Conservation (phyloP, 2,113 vertebrate species). For the Macrotis lagotis region DNA sequence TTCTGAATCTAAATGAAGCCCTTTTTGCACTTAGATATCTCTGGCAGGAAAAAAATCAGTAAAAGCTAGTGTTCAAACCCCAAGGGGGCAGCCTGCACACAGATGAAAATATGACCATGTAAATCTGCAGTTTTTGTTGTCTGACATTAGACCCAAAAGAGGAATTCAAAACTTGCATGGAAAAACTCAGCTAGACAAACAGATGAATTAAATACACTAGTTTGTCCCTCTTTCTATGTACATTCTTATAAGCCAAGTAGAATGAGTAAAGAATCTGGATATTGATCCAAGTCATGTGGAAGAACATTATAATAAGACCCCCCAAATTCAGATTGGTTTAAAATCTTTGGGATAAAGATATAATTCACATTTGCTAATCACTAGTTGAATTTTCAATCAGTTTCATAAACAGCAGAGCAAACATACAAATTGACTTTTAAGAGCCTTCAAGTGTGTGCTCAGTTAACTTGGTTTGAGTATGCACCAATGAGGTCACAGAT, state of each 20-base stretch:
- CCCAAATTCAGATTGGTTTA: neutral
- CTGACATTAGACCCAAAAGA: slow-evolving; percentile 24
- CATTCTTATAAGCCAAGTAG: neutral
- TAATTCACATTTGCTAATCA: slow-evolving; percentile 51
- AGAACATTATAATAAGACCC: neutral
- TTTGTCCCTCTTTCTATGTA: neutral
- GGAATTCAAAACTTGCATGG: neutral
- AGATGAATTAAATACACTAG: neutral
- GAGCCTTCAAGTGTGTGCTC: slow-evolving; percentile 59
- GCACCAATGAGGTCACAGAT: slow-evolving; percentile 49
- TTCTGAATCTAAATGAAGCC: slow-evolving; percentile 22
- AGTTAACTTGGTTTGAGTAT: slow-evolving; percentile 19
- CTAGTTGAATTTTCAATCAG: slow-evolving; percentile 54
- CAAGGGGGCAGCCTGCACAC: slow-evolving; percentile 79
- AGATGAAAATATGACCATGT: slow-evolving; percentile 73
- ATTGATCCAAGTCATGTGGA: neutral
- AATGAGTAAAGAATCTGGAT: neutral
- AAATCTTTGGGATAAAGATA: neutral
- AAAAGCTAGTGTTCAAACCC: slow-evolving; percentile 73
- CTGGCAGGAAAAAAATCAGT: slow-evolving; percentile 62
- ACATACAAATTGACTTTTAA: slow-evolving; percentile 64
- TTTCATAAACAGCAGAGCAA: slow-evolving; percentile 33
- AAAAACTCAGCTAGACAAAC: slow-evolving; percentile 2
- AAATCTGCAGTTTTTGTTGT: slow-evolving; percentile 31
- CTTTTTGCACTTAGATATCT: slow-evolving; percentile 45